These are phyloP conservation scores for Macaca nemestrina DNA, from an alignment of 2,113 vertebrate genomes.

Conservation along the genomic window DNA sequence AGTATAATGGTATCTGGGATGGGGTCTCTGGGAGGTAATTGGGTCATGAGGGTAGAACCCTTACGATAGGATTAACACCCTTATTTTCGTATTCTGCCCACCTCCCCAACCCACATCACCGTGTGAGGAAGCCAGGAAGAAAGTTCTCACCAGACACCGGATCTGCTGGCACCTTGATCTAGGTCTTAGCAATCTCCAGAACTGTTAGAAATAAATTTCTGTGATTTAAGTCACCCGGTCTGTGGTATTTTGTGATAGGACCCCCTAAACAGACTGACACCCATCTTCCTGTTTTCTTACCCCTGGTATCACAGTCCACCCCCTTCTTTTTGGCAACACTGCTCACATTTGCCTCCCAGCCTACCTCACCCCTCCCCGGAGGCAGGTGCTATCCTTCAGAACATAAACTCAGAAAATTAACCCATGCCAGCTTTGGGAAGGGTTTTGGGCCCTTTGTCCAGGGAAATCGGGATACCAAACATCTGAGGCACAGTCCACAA, in stretches of 20 bases:
- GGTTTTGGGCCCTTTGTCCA: neutral
- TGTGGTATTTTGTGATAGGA: neutral
- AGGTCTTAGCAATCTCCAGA: neutral
- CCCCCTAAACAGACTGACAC: neutral
- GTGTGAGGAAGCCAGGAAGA: neutral
- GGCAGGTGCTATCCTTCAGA: neutral
- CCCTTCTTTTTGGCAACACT: neutral
- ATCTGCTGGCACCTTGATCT: neutral
- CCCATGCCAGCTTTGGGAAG: neutral
- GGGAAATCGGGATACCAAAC: neutral
- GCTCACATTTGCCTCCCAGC: neutral
- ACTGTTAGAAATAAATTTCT: neutral
- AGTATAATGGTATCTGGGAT: neutral
- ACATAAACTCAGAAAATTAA: neutral
- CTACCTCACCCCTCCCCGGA: neutral
- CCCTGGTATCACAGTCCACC: neutral
- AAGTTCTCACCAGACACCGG: neutral
- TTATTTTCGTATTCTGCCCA: neutral
- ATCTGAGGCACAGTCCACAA: neutral
- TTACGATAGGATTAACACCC: neutral
- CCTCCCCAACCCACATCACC: too few species aligned
- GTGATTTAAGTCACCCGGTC: neutral
- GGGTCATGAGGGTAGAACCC: neutral
- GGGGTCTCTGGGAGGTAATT: neutral
- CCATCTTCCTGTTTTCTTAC: neutral